Evolutionary conservation across 1,140 invertebrate genomes (phyloP).

Genomic region (Varroa destructor): DNA sequence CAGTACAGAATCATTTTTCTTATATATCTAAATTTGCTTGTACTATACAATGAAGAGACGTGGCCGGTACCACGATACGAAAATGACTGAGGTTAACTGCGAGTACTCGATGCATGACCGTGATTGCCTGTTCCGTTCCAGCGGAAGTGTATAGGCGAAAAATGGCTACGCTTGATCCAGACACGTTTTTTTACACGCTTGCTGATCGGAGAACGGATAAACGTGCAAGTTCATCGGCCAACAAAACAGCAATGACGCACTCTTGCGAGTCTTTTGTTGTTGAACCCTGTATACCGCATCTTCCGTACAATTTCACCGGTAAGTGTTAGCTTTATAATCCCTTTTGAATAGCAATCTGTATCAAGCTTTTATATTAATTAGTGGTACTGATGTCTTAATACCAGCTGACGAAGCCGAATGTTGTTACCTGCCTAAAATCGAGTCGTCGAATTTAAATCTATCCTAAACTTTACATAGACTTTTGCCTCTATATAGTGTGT

Average conservation of each 20-base stretch:
- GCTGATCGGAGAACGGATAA: background rate
- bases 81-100: no score
- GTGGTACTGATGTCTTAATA: no score
- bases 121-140: constrained; percentile 7
- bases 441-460: no score
- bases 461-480: no score
- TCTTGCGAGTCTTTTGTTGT: constrained; percentile 1
- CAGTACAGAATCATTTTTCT: background rate
- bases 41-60: no score
- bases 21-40: background rate
- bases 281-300: background rate
- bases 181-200: constrained; percentile 21
- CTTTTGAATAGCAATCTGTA: no score
- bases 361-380: no score
- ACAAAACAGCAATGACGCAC: background rate
- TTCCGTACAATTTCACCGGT: constrained; percentile 20
- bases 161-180: constrained; percentile 22
- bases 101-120: background rate
- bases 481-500: no score
- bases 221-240: background rate
- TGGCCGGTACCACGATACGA: no score
- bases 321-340: background rate
- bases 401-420: no score
- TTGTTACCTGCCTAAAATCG: no score
- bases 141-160: constrained; percentile 18